Conservation (phyloP, 2,113 vertebrate species). For the Pachypanchax playfairii region DNA sequence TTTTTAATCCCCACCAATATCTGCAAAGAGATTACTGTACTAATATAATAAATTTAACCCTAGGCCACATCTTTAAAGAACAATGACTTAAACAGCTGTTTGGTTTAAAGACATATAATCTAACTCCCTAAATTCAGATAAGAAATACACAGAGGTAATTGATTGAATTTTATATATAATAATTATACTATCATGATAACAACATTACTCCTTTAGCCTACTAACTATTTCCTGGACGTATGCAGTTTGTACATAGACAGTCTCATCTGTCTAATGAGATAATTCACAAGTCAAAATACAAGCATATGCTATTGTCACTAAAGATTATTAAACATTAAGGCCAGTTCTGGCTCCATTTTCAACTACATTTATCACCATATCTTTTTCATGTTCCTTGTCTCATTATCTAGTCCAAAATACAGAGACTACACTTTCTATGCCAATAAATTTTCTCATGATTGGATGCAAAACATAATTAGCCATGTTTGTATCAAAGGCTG, state of each 20-base stretch:
- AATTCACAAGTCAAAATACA: conserved; percentile 59
- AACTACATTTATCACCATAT: conserved; percentile 55
- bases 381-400: conserved; percentile 55
- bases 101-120: conserved; percentile 31
- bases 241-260: conserved; percentile 22
- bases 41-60: too few relatives aligned
- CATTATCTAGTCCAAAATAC: conserved; percentile 62
- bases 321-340: conserved; percentile 69
- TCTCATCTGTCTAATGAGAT: conserved; percentile 73
- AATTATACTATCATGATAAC: conserved; percentile 53
- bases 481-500: conserved; percentile 66
- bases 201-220: conserved; percentile 51
- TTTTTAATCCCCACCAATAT: too few relatives aligned
- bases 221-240: conserved; percentile 30
- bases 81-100: too few relatives aligned
- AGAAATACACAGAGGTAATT: conserved; percentile 20
- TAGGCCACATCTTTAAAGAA: too few relatives aligned
- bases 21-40: too few relatives aligned
- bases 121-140: conserved; percentile 26
- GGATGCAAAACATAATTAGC: conserved; percentile 74
- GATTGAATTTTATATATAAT: conserved; percentile 50
- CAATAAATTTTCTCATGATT: conserved; percentile 60
- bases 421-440: conserved; percentile 46
- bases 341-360: conserved; percentile 59
- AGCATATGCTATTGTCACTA: conserved; percentile 65